Evolutionary conservation across 2,113 vertebrate genomes (phyloP).

Genomic region (Nymphicus hollandicus): DNA sequence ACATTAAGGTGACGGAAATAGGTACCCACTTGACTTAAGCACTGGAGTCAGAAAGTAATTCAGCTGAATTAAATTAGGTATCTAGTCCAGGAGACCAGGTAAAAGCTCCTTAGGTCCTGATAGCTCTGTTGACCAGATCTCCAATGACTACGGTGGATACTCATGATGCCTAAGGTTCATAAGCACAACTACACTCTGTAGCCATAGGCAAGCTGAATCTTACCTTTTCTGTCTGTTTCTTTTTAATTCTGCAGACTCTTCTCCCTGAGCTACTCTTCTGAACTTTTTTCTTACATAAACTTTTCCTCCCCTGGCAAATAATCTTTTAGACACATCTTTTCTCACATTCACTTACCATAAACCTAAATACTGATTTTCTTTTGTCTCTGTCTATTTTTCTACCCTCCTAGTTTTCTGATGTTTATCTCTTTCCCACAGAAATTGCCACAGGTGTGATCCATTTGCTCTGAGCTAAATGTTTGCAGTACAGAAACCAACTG

Average conservation of each 20-base stretch:
- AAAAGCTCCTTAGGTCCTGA: neutral
- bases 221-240: neutral
- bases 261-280: neutral
- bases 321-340: neutral
- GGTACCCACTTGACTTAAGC: neutral
- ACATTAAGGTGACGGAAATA: neutral
- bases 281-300: neutral
- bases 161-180: neutral
- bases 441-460: neutral
- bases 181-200: neutral
- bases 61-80: neutral
- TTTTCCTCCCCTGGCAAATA: neutral
- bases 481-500: neutral
- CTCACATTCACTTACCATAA: neutral
- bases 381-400: neutral
- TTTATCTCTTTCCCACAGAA: neutral
- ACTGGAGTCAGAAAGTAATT: neutral
- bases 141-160: neutral
- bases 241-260: neutral
- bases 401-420: neutral
- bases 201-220: neutral
- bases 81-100: neutral
- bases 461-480: neutral
- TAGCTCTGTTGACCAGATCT: neutral
- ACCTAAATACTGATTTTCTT: neutral